Evolutionary conservation across 2,797 vertebrate genomes (phyloP), one percentile per base, ranked within the genome.

Genomic region (Xenopus petersii): DNA sequence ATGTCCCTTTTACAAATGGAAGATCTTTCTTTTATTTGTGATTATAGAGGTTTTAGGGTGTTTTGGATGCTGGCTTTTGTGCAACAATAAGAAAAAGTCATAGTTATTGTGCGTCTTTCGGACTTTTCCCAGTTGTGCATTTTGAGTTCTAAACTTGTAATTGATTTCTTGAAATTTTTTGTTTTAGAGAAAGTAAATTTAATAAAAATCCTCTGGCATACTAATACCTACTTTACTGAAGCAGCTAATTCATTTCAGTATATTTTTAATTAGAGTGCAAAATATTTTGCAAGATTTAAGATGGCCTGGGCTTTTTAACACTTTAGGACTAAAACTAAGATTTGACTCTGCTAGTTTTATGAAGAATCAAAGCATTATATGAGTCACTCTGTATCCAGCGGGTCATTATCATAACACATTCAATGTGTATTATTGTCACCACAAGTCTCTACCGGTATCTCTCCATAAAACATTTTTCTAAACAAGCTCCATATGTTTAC

Each of bases 401-500:
- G 48, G 24, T 64, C 71, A 74, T 73, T 78, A 69, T 64, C 54
- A 78, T 73, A 61, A 78, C 69, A 24, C 21, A 74, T 78, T 64
- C 71, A 78, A 70, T 73, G 64, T 65, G 76, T 36, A 70, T 61
- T 70, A 30, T 30, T 30, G 26, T 30, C 26, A 30, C 26, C 26
- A 30, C 26, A 30, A 30, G 26, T 30, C 26, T 30, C 26, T 78
- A 67, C 73, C 61, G 60, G 66, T 70, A 74, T 74, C 70, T 78
- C 63, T 73, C 65, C 51, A 73, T 33, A 21, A 30, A 78, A 49
- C 42, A 73, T 73, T 15, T 51, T 73, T 78, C 26, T 73, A 64
- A 73, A 64, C 70, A 73, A 70, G 59, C 64, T 24, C 75, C 75
- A 68, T 78, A 78, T 78, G 75, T 72, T 78, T 78, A 51, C 33